phyloP scores from a whole-genome alignment of 1,140 invertebrate species.

The Papilio glaucus region DNA sequence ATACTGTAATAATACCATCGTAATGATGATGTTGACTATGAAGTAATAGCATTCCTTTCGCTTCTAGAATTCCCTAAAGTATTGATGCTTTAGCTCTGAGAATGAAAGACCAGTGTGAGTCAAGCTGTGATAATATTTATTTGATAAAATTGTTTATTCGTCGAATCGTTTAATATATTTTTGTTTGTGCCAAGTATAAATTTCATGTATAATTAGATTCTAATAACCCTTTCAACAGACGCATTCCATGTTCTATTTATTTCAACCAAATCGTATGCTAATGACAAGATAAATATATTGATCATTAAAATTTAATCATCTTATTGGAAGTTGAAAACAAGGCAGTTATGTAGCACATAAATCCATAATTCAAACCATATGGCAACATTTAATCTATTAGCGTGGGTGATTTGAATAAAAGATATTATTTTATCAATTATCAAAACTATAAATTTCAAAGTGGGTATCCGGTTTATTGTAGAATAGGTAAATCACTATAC shows the following conservation, averaged over 20 bases:
- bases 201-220: not conserved
- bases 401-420: slow-evolving; percentile 37
- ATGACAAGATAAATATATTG: slow-evolving; percentile 31
- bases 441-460: slow-evolving; percentile 26
- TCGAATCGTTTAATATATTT: not conserved
- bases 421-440: slow-evolving; percentile 37
- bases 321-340: slow-evolving; percentile 29
- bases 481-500: slow-evolving; percentile 72
- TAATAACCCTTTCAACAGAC: slow-evolving; percentile 23
- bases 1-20: no score
- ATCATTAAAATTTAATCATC: slow-evolving; percentile 36
- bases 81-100: no score
- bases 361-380: slow-evolving; percentile 37
- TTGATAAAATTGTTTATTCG: no score
- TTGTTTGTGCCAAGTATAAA: not conserved
- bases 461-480: slow-evolving; percentile 42
- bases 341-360: slow-evolving; percentile 18
- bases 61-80: no score
- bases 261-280: slow-evolving; percentile 26
- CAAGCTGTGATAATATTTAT: not conserved
- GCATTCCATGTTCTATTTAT: slow-evolving; percentile 20
- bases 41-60: no score
- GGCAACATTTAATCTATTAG: slow-evolving; percentile 25
- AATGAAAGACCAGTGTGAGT: not conserved
- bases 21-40: no score